phyloP scores from a whole-genome alignment of 2,888 invertebrate species.

The Orgyia antiqua region DNA sequence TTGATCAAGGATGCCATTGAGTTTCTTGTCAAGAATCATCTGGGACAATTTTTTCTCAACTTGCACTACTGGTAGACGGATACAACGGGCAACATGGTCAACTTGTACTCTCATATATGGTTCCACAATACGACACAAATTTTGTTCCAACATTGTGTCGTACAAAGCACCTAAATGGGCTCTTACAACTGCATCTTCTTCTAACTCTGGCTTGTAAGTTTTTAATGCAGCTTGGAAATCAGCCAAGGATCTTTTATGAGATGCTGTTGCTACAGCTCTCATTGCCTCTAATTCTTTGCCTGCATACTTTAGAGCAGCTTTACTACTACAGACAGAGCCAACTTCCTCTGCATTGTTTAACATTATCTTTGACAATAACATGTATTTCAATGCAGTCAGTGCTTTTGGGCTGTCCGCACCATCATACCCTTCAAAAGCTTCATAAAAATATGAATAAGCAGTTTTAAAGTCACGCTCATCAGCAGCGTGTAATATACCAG shows the following conservation, averaged over 20 bases:
- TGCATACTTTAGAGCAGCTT: constrained; percentile 97
- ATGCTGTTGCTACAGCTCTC: constrained; percentile 97
- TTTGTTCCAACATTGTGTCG: constrained; percentile 99
- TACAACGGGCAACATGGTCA: constrained; percentile 93
- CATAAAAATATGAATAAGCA: constrained; percentile 99
- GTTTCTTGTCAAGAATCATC: constrained; percentile 99
- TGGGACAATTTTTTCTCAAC: constrained; percentile 99
- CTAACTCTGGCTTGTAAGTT: constrained; percentile 91
- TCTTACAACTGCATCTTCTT: constrained; percentile 97
- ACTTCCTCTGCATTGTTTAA: constrained; percentile 97
- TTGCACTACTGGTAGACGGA: constrained; percentile 90
- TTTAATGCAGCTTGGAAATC: constrained; percentile 96
- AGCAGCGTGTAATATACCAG: constrained; percentile 99
- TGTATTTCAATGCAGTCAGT: constrained; percentile 97
- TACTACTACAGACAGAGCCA: constrained; percentile 95
- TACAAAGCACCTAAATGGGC: constrained; percentile 98
- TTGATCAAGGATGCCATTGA: constrained; percentile 98
- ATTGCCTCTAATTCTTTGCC: constrained; percentile 98
- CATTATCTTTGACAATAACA: constrained; percentile 99
- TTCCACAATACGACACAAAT: constrained; percentile 98
- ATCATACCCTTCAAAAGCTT: constrained; percentile 99
- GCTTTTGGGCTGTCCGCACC: constrained; percentile 95
- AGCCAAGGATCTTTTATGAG: constrained; percentile 96
- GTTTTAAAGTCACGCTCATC: constrained; percentile 99
- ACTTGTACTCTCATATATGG: constrained; percentile 98